Evolutionary conservation across 2,113 vertebrate genomes (phyloP).

Genomic region (Struthio camelus): DNA sequence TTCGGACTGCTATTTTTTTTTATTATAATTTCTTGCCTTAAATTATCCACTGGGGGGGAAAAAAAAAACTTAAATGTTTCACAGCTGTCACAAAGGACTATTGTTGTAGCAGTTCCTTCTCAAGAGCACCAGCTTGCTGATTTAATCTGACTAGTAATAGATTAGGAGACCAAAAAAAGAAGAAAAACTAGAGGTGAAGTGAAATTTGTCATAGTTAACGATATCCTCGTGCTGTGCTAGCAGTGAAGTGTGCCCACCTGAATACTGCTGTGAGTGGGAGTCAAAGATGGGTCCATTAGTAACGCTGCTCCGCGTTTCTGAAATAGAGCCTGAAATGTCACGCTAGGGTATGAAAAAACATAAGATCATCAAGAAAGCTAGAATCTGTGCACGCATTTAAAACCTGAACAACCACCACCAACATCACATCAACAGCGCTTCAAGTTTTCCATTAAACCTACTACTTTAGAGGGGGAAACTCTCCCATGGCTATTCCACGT

Average conservation of each 20-base stretch:
- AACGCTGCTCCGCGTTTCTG: not conserved
- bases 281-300: constrained; percentile 7
- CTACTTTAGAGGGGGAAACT: not conserved
- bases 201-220: constrained; percentile 42
- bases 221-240: not conserved
- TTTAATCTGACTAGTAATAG: constrained; percentile 8
- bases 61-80: not conserved
- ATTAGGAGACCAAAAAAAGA: not conserved
- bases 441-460: not conserved
- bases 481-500: not conserved
- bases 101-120: not conserved
- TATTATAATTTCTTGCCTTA: no score
- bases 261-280: not conserved
- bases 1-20: not conserved
- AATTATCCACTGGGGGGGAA: not conserved
- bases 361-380: not conserved
- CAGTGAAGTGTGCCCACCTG: constrained; percentile 37
- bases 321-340: constrained; percentile 47
- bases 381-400: not conserved
- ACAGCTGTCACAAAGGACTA: not conserved
- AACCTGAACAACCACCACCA: constrained; percentile 11
- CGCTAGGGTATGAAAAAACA: not conserved
- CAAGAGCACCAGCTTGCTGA: not conserved
- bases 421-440: not conserved
- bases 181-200: not conserved